phyloP scores from a whole-genome alignment of 2,113 vertebrate genomes.

The Pseudorasbora parva region DNA sequence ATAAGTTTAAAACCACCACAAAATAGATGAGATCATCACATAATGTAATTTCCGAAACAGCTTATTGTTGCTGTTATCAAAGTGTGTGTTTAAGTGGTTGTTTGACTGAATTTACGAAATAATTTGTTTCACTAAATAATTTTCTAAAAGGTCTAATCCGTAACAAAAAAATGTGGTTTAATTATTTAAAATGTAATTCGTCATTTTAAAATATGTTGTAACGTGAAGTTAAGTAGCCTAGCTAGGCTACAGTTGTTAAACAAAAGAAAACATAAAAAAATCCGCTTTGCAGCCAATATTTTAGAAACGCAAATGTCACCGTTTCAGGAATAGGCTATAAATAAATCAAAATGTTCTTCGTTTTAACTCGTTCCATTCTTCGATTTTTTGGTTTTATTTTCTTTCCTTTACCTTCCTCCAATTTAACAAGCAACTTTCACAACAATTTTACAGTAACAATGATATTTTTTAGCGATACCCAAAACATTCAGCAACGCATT shows the following conservation, averaged over 20 bases:
- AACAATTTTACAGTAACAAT: not conserved
- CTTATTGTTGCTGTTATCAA: not conserved
- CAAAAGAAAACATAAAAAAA: not conserved
- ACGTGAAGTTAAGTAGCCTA: not conserved
- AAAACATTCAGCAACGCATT: not conserved
- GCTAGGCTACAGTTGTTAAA: not conserved
- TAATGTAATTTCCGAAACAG: not conserved
- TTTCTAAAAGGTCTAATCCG: not conserved
- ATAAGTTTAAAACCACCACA: not conserved
- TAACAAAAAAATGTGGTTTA: not conserved
- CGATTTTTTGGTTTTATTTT: not conserved
- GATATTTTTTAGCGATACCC: not conserved
- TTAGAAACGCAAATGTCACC: not conserved
- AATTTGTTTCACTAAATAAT: not conserved
- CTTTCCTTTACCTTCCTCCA: not conserved
- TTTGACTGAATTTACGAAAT: not conserved
- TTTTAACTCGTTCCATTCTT: not conserved
- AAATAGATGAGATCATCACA: not conserved
- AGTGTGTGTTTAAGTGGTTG: no score
- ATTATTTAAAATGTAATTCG: not conserved
- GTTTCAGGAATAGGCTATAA: not conserved
- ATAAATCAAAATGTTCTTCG: not conserved
- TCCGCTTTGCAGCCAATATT: not conserved
- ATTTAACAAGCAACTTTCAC: not conserved
- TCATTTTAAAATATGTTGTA: not conserved